Base-by-base conservation (phyloP, 2,888 invertebrate genomes). In the Himalopsyche kuldschensis region DNA sequence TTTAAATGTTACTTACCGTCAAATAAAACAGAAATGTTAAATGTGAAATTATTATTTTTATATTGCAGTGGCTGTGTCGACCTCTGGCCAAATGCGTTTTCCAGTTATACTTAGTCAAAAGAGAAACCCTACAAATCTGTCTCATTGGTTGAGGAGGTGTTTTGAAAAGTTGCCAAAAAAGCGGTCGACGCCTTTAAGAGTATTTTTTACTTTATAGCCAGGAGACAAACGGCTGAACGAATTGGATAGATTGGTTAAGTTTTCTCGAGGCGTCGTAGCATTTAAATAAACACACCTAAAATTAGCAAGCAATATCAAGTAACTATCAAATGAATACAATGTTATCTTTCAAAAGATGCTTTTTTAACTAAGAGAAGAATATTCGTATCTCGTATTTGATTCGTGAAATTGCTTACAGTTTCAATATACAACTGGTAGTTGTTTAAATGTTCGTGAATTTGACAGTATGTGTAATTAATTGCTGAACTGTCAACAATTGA, bases 181-280 rank as follows among this genome's bases (percentile, higher is more conserved):
- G 55, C 55, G 55, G 55, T n/a, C 24, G 79, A 35, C 79, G 75
- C 79, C 79, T 84, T 82, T 82, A 48, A 75, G 24, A 80, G 75
- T 55, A 55, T 55, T 55, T 79, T 82, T 84, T 80, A 77, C 79
- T 80, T 82, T 84, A n/a, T 55, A 76, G 75, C 41, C 82, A 17
- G 63, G 48, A 76, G 81, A 84, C 55, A 81, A 81, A 84, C 79
- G 81, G 55, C 78, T n/a, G 10, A 79, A 84, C 81, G 81, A 82
- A 84, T 84, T 82, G 84, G 80, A 77, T 35, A 78, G 78, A 83
- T 83, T 80, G 83, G 80, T 17, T 69, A 30, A 35, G 41, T 35
- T 75, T 46, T 47, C 78, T 78, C 35, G 35, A 47, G 48, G 48
- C 47, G 46, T 31, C 47, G 24, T 15, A 55, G 10, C 24, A 20